Percentiles rank a stretch among this genome's conserved stretches.
phyloP scores from a whole-genome alignment of 2,113 vertebrate species.

The Platysteira castanea region DNA sequence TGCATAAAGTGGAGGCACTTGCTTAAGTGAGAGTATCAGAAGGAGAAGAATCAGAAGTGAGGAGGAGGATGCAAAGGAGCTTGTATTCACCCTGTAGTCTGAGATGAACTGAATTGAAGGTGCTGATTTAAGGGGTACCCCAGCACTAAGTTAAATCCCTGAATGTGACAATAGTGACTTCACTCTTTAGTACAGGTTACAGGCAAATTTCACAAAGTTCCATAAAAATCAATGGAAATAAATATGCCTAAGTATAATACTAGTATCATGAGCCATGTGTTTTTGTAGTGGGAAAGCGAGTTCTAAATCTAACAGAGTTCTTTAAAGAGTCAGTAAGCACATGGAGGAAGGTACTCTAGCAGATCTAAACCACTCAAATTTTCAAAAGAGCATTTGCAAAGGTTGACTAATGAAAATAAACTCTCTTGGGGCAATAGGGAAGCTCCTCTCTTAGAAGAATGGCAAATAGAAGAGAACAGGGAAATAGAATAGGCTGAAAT shows the following conservation, averaged over 20 bases:
- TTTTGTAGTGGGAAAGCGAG: neutral
- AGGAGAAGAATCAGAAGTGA: neutral
- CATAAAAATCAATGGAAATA: neutral
- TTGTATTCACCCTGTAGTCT: rapidly evolving
- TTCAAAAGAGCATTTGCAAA: neutral
- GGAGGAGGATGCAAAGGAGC: neutral
- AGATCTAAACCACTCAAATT: neutral
- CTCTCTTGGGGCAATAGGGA: neutral
- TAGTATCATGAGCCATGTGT: neutral
- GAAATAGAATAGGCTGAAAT: neutral
- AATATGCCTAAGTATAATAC: neutral
- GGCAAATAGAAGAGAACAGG: neutral
- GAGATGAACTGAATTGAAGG: neutral
- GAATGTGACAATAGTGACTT: rapidly evolving
- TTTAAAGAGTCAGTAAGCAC: neutral
- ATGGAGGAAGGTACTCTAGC: neutral
- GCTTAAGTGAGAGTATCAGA: neutral
- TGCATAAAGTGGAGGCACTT: neutral
- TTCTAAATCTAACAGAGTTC: neutral
- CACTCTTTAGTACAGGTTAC: neutral
- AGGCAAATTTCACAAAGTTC: neutral
- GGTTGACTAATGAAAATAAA: neutral
- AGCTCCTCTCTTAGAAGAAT: neutral
- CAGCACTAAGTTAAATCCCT: neutral
- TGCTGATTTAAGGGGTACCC: neutral